Base-by-base conservation (phyloP, 30 jellyfish, hydroid and myxozoan genomes). In the Euphysa ruthae region DNA sequence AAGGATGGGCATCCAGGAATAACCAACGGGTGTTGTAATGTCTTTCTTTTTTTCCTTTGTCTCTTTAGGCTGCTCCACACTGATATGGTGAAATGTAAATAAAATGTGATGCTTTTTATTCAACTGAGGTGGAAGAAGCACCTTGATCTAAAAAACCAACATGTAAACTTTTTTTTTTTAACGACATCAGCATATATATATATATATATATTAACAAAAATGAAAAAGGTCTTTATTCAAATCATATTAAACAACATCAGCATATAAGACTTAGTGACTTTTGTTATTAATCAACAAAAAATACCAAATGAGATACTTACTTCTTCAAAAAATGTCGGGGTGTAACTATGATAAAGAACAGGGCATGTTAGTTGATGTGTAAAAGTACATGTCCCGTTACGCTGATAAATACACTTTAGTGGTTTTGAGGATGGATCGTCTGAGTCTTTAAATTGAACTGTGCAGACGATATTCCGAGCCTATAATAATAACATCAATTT, bases 31-130 rank as follows among this genome's bases (percentile, higher is more conserved):
- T 0, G 76, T 64, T 63, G 71, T 83, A 31, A 86, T 69, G 12
- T 79, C 81, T 66, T 85, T 85, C 63, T 73, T 78, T 84, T 86
- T 85, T 19, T 34, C 27, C 26, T 54, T 64, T 15, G 94, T 7
- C 29, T 85, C 96, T 46, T 85, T 86, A 4, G 96, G 94, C 65
- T 86, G 96, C 58, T 86, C 96, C 31, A 86, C 96, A 63, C 94
- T 78, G 44, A 86, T 92, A 54, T 86, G 96, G 68, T 78, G 69
- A 74, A 86, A 78, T 31, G 94, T 78, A 72, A 86, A 86, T 63
- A 86, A 54, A 49, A 86, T 46, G 70, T 86, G 96, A 42, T 86
- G 96, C 75, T 78, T 78, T 55, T 24, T 68, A 74, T 73, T 82
- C 12, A 86, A 22, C 62, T 86, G 94, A 8, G 96, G 84, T 12